Evolutionary conservation across 2,797 vertebrate species (phyloP), one percentile per base, ranked within the genome.

Genomic region (Notolepis coatsorum): DNA sequence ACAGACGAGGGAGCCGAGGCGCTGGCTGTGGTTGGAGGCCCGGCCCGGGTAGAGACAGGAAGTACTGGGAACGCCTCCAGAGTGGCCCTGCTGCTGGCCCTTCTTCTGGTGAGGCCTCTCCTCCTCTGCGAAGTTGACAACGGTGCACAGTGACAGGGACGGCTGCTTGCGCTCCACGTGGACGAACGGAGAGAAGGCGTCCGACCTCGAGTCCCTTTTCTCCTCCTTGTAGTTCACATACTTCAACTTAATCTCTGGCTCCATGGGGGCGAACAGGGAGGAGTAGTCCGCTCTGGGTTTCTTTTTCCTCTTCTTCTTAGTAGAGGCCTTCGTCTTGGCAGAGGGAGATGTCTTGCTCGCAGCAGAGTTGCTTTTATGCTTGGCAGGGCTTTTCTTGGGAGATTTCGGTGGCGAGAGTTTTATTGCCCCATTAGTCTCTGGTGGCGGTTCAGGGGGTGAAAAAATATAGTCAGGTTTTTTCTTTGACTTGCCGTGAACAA

Each of bases 231-330:
- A 90, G 77, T 80, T 89, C 56, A 92, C 15, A 5, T 92, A 94
- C 78, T 60, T 91, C 7, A 94, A 42, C 61, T 84, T 92, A 71
- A 94, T 94, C 76, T 94, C 93, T 0, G 93, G 93, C 76, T 94
- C 93, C 28, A 78, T 87, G 2, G 90, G 90, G 42, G 86, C 73
- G 61, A 93, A 93, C 70, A 93, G 80, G 64, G 84, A 84, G 1
- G 70, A 56, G 0, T 66, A 48, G 25, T 35, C 62, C 49, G 46
- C 20, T 52, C 73, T 57, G 31, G 4, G 30, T 9, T 46, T 77
- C 31, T 2, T 42, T 55, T 84, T 91, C 68, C 88, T 92, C 1
- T 63, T 72, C 42, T 87, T 88, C 8, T 70, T 85, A n/a, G n/a
- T n/a, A n/a, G n/a, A n/a, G n/a, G n/a, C n/a, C 69, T 85, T 85